These are phyloP conservation scores for Leptobrachium ailaonicum DNA, from an alignment of 2,113 vertebrate species.

Conservation along the genomic window DNA sequence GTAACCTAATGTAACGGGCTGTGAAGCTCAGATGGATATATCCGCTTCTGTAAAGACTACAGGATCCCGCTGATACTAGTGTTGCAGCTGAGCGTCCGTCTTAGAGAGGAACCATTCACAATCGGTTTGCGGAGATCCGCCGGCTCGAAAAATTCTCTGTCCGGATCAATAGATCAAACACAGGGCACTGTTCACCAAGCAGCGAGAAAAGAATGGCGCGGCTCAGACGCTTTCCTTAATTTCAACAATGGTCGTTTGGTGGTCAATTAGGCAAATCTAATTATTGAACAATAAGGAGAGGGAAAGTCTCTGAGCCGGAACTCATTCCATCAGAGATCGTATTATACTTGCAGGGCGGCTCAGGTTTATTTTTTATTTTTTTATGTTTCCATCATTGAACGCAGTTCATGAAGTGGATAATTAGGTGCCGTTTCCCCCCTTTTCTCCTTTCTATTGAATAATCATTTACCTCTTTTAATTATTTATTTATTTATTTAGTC, in stretches of 20 bases:
- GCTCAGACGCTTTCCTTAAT: constrained; percentile 8
- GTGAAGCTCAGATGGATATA: too few species aligned
- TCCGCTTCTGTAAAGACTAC: neutral
- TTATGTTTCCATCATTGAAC: too few species aligned
- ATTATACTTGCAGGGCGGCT: too few species aligned
- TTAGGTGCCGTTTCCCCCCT: neutral
- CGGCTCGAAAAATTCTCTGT: constrained; percentile 8
- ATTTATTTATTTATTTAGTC: too few species aligned
- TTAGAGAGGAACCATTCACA: constrained; percentile 8
- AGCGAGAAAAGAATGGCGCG: neutral
- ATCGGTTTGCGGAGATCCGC: neutral
- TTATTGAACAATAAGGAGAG: constrained; percentile 38
- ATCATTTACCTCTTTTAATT: too few species aligned
- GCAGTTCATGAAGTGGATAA: constrained; percentile 8
- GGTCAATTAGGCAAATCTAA: constrained; percentile 48
- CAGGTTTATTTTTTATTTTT: too few species aligned
- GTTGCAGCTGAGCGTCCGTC: neutral
- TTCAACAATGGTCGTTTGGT: constrained; percentile 28
- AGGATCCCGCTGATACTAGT: neutral
- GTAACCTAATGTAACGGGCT: neutral
- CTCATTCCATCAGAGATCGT: too few species aligned
- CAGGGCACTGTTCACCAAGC: constrained; percentile 23
- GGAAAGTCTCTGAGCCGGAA: constrained; percentile 9
- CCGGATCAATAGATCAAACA: constrained; percentile 24
- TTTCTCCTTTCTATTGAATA: neutral